These are phyloP conservation scores for Eulemur rubriventer DNA, from an alignment of 2,797 vertebrate genomes.

Conservation along the genomic window DNA sequence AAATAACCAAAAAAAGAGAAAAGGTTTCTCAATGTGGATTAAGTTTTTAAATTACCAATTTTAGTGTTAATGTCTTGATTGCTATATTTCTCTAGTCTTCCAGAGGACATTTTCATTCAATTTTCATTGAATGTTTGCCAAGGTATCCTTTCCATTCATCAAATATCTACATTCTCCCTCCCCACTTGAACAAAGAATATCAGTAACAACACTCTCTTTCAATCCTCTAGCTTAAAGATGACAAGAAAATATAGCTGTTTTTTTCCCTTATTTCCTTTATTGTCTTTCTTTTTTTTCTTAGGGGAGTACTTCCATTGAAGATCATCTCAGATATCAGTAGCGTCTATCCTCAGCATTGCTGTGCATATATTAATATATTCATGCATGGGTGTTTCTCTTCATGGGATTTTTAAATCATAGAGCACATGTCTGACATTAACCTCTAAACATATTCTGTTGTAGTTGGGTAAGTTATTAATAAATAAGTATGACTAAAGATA, in stretches of 20 bases:
- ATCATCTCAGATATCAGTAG: not conserved
- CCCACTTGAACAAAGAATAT: not conserved
- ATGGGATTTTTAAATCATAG: not conserved
- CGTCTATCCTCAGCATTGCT: not conserved
- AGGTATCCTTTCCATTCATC: not conserved
- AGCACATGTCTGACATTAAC: not conserved
- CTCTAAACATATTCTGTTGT: not conserved
- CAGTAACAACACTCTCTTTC: not conserved
- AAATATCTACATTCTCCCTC: not conserved
- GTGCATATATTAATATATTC: accelerated
- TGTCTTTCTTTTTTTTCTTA: not conserved
- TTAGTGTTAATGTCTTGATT: not conserved
- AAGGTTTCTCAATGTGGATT: not conserved
- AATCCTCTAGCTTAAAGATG: not conserved
- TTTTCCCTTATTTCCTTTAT: not conserved
- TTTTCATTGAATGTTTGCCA: not conserved
- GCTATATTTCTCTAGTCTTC: not conserved
- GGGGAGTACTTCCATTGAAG: not conserved
- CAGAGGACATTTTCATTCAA: not conserved
- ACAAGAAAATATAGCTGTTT: not conserved
- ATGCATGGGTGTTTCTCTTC: not conserved
- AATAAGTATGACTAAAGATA: not conserved
- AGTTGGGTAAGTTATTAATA: not conserved
- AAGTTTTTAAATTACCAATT: not conserved
- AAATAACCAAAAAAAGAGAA: not conserved